phyloP scores from a whole-genome alignment of 2,888 invertebrate genomes.

The Maniola hyperantus region DNA sequence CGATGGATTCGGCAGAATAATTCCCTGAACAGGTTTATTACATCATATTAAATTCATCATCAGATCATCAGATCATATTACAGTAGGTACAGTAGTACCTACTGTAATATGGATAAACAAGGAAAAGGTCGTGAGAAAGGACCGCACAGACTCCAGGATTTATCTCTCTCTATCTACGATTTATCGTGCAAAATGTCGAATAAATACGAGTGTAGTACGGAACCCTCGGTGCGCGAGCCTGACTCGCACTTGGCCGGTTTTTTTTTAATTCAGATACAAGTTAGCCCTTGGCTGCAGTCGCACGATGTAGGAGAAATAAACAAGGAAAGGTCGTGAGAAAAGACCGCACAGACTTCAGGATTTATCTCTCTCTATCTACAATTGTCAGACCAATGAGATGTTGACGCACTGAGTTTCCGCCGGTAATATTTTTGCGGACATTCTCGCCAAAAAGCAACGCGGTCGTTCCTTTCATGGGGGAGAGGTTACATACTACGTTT shows the following conservation, averaged over 20 bases:
- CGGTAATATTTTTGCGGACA: slow-evolving; percentile 57
- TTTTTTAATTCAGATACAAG: too few species aligned
- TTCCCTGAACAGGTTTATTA: too few species aligned
- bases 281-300: too few species aligned
- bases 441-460: not conserved
- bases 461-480: not conserved
- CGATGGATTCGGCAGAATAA: not conserved
- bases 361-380: slow-evolving; percentile 9
- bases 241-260: too few species aligned
- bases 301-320: too few species aligned
- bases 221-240: too few species aligned
- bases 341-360: slow-evolving; percentile 13
- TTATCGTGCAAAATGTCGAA: too few species aligned
- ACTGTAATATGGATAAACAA: slow-evolving; percentile 7
- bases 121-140: slow-evolving; percentile 28
- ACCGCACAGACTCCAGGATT: slow-evolving; percentile 13
- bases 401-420: slow-evolving; percentile 61
- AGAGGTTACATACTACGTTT: not conserved
- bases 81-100: too few species aligned
- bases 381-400: slow-evolving; percentile 29
- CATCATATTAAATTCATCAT: too few species aligned
- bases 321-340: slow-evolving; percentile 28
- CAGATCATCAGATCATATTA: too few species aligned
- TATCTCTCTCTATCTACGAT: too few species aligned
- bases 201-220: too few species aligned